Evolutionary conservation across 2,888 invertebrate species (phyloP).

Genomic region (Capitulum mitella): DNA sequence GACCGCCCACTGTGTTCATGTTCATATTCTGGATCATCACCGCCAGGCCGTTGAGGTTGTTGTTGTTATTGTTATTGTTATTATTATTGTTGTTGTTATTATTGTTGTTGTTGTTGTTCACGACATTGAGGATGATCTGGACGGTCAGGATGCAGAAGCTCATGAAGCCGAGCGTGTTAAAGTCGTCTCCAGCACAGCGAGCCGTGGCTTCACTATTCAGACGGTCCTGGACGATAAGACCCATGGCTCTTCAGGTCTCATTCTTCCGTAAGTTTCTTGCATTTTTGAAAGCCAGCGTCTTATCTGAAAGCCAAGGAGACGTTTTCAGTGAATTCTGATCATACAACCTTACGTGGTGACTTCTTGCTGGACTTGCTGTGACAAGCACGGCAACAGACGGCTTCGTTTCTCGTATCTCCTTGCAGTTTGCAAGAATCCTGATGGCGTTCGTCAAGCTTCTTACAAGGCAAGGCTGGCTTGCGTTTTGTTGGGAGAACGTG

Average conservation of each 20-base stretch:
- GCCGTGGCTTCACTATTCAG: background rate
- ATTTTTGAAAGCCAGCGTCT: too few species aligned
- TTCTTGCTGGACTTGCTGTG: too few species aligned
- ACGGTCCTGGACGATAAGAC: background rate
- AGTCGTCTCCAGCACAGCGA: background rate
- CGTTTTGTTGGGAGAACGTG: too few species aligned
- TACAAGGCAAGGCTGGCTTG: too few species aligned
- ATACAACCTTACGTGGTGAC: too few species aligned
- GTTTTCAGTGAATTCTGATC: too few species aligned
- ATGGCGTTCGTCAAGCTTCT: too few species aligned
- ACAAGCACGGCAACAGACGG: too few species aligned
- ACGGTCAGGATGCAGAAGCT: conserved; percentile 30
- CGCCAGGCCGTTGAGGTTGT: conserved; percentile 29
- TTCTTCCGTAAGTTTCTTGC: too few species aligned
- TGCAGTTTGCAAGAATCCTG: too few species aligned
- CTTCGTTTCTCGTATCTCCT: too few species aligned
- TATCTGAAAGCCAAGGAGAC: background rate
- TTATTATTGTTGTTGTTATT: conserved; percentile 32
- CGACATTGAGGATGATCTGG: conserved; percentile 29
- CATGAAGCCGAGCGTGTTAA: conserved; percentile 25
- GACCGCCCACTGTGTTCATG: background rate
- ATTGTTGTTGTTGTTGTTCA: conserved; percentile 31
- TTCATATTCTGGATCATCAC: conserved; percentile 26
- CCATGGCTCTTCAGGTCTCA: too few species aligned
- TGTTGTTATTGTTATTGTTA: conserved; percentile 32